Evolutionary conservation across 2,888 invertebrate species (phyloP).

Genomic region (Dyspetes luteomarginatus): DNA sequence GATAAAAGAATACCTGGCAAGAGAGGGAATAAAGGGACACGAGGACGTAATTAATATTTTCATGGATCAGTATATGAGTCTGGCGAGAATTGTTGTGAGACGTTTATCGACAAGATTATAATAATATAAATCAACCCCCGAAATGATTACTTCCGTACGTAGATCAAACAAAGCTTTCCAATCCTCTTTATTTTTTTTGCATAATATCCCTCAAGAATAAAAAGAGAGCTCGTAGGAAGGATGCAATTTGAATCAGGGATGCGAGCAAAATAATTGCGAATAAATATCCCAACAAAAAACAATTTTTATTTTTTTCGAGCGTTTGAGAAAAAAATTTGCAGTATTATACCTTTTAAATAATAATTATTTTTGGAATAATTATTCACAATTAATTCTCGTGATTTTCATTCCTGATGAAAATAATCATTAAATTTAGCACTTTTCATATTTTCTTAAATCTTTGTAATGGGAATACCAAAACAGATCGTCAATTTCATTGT

Average conservation of each 20-base stretch:
- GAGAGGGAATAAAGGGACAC: constrained; percentile 20
- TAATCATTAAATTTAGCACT: constrained; percentile 8
- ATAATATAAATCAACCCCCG: constrained; percentile 44
- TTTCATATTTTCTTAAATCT: constrained; percentile 56
- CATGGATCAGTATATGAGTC: constrained; percentile 53
- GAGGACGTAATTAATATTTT: constrained; percentile 61
- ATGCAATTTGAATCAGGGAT: constrained; percentile 10
- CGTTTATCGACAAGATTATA: constrained; percentile 29
- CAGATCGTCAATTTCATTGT: constrained; percentile 63
- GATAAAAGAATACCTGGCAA: constrained; percentile 36
- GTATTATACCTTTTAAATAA: background rate
- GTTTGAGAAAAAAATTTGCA: background rate
- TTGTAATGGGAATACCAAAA: constrained; percentile 39
- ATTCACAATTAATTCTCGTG: constrained; percentile 17
- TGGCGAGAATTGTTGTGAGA: constrained; percentile 47
- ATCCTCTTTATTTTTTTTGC: constrained; percentile 25
- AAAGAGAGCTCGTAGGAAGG: background rate
- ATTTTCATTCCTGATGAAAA: constrained; percentile 29
- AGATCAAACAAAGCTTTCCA: constrained; percentile 13
- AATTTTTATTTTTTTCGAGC: background rate
- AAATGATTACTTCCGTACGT: constrained; percentile 27
- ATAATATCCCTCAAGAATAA: background rate
- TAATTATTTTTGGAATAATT: constrained; percentile 13
- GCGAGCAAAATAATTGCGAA: background rate
- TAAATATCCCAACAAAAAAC: background rate